Evolutionary conservation across 2,113 vertebrate species (phyloP).

Genomic region (Tapirus terrestris): DNA sequence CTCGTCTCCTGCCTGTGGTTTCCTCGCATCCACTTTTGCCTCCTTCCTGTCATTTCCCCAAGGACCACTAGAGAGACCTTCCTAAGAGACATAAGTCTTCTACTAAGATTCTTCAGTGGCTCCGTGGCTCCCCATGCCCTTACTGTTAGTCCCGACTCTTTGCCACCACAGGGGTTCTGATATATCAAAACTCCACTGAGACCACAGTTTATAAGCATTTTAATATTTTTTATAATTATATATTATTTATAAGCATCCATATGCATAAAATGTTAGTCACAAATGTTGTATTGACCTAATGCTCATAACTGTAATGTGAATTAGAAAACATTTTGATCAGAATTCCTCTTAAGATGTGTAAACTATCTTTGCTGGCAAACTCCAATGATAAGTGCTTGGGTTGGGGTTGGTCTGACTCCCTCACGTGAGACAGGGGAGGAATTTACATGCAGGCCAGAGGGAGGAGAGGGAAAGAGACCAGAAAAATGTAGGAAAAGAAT

Average conservation of each 20-base stretch:
- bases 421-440: background rate
- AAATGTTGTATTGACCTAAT: background rate
- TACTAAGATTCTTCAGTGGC: background rate
- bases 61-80: background rate
- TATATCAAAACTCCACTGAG: background rate
- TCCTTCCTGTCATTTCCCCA: background rate
- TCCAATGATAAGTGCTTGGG: background rate
- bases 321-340: background rate
- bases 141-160: background rate
- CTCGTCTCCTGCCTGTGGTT: background rate
- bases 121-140: background rate
- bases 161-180: background rate
- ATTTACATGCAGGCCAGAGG: background rate
- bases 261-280: background rate
- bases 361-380: slow-evolving; percentile 21
- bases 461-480: background rate
- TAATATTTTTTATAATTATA: background rate
- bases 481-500: background rate
- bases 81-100: background rate
- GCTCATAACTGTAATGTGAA: background rate
- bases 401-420: background rate
- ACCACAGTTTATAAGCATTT: background rate
- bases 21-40: background rate
- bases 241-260: background rate
- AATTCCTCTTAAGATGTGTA: background rate